A percentile compares a stretch with the other conserved stretches of the same genome.
Conservation (phyloP, 2,797 vertebrate genomes). For the Bradypodion pumilum region DNA sequence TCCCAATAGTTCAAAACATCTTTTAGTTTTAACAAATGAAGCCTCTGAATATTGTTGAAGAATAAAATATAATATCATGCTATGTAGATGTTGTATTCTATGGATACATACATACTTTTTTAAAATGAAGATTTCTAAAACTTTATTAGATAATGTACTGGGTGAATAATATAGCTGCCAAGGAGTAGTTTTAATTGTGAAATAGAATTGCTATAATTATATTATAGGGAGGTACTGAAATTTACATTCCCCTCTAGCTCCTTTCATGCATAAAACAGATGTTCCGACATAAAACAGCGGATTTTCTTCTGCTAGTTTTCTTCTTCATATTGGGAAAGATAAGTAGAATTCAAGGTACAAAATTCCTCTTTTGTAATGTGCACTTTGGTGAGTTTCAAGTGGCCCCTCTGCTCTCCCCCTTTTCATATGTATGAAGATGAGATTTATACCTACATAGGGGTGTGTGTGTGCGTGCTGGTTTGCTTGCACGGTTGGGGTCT, state of each 20-base stretch:
- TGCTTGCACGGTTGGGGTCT: background rate
- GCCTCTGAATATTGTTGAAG: background rate
- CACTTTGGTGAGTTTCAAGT: constrained; percentile 52
- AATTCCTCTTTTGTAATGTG: constrained; percentile 47
- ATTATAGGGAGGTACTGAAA: background rate
- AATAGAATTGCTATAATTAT: background rate
- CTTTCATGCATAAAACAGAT: background rate
- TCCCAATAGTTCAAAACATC: constrained; percentile 21
- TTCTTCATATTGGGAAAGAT: background rate
- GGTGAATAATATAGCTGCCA: background rate
- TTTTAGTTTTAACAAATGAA: background rate
- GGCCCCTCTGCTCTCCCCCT: constrained; percentile 12
- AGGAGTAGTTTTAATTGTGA: background rate
- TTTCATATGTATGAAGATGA: constrained; percentile 71
- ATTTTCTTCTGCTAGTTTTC: background rate
- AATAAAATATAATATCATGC: background rate
- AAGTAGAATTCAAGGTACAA: constrained; percentile 50
- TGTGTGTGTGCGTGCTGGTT: background rate
- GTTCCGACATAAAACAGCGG: background rate
- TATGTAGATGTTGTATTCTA: background rate
- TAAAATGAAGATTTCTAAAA: background rate
- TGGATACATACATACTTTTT: background rate
- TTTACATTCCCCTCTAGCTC: background rate
- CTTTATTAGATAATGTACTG: background rate
- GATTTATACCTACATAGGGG: constrained; percentile 59